Evolutionary conservation across 2,113 vertebrate genomes (phyloP), one percentile per base, ranked within the genome.

Genomic region (Hipposideros armiger): DNA sequence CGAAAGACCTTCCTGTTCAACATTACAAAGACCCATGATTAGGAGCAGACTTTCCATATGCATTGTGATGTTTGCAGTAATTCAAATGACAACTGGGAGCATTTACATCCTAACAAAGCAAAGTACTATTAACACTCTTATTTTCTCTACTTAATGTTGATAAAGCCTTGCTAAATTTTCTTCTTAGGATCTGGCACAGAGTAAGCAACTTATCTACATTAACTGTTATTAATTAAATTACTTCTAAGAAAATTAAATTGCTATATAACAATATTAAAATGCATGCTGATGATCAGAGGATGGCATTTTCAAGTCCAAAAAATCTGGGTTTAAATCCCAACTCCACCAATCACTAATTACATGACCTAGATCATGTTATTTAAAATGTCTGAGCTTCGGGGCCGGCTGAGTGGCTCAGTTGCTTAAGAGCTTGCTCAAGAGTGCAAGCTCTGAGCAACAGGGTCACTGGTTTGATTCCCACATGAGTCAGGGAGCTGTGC

Each of bases 211-310:
- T 67, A 11, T 22, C 47, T 11, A 7, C 56, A 62, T 42, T 56
- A 47, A 72, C 50, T 67, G 42, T 47, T 66, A 42, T 26, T 62
- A 60, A 45, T 6, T 74, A 74, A 89, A 52, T 73, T 45, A 83
- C 70, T 82, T 73, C 91, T 45, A 40, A 93, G 74, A 24, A 95
- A 89, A 97, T 28, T 54, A 66, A 78, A 69, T 15, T 54, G 14
- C 90, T 42, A 22, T 32, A 11, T 64, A 80, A 83, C 28, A 52
- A 90, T 36, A 42, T 30, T 89, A n/a, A 89, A 91, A 86, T 16
- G 26, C 52, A 62, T 45, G 13, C 26, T 52, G 19, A 82, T 42
- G 42, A 78, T 15, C 22, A 83, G 42, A 78, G 77, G 40, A 54
- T 24, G 17, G 76, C 17, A n/a, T 36, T 83, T 45, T 69, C 19